These are phyloP conservation scores for Strix uralensis DNA, from an alignment of 2,113 vertebrate species.

Conservation along the genomic window DNA sequence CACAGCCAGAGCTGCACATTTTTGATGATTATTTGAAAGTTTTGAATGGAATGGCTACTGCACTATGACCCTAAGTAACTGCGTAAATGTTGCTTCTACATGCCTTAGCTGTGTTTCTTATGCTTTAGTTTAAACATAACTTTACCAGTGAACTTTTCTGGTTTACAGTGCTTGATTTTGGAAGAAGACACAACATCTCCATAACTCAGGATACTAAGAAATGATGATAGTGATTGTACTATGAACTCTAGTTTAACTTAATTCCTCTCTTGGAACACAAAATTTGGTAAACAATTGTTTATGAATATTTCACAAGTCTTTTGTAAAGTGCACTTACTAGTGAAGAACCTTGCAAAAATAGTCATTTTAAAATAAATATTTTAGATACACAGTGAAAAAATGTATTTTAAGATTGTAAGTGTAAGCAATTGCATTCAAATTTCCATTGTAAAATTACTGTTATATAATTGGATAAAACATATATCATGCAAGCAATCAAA, in stretches of 20 bases:
- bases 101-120: neutral
- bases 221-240: neutral
- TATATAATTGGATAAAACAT: neutral
- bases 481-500: neutral
- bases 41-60: neutral
- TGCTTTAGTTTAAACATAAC: neutral
- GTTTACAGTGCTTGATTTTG: neutral
- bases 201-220: neutral
- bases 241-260: neutral
- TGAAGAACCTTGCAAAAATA: neutral
- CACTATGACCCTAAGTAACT: neutral
- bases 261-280: neutral
- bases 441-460: neutral
- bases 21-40: neutral
- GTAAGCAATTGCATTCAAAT: neutral
- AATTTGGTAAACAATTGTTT: neutral
- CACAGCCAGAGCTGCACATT: neutral
- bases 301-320: neutral
- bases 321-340: neutral
- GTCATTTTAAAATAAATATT: neutral
- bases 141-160: neutral
- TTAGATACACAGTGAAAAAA: neutral
- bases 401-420: neutral
- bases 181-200: neutral
- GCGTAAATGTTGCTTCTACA: neutral